Base-by-base conservation (phyloP, 2,888 invertebrate genomes). In the Diplazon laetatorius region DNA sequence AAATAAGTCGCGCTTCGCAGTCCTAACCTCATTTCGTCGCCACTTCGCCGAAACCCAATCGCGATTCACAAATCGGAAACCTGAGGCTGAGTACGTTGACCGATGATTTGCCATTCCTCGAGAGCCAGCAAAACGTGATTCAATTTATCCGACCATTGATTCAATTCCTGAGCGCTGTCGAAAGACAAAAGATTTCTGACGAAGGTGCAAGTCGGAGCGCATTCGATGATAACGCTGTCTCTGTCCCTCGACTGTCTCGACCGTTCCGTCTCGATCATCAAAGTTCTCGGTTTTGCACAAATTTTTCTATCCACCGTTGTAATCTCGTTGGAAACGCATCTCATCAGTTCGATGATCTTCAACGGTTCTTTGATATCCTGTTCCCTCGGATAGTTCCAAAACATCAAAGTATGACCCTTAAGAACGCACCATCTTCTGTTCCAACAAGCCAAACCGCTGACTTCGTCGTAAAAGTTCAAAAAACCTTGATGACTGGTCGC, bases 381-480 rank as follows among this genome's bases (percentile, higher is more conserved):
- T 57, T 92, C 92, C 18, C 89, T 86, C 0, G 93, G 93, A 84
- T 93, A 92, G 66, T 92, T 92, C 92, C 93, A 94, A 42, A 93
- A 91, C 18, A 86, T 85, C 1, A 94, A 80, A 0, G 84, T 83
- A 10, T 91, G 88, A 0, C 91, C 92, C 20, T 91, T 87, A 8
- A 94, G 85, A 6, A 91, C 90, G 83, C 93, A 93, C 93, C 93
- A 94, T 60, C 92, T 90, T 0, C 92, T 91, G 84, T 93, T 93
- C 93, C 93, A 94, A 66, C 88, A 87, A 18, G 92, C 89, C 0
- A 87, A 85, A 3, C 89, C 88, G 4, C 89, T 89, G 2, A 80
- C 81, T 16, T 91, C 88, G 57, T 91, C 90, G n/a, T 93, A 92
- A 9, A 93, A 88, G 48, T 92, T 92, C 1, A 94, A 82, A 82